Evolutionary conservation across 1,140 invertebrate species (phyloP), one percentile per base, ranked within the genome.

Genomic region (Bombus picipes): DNA sequence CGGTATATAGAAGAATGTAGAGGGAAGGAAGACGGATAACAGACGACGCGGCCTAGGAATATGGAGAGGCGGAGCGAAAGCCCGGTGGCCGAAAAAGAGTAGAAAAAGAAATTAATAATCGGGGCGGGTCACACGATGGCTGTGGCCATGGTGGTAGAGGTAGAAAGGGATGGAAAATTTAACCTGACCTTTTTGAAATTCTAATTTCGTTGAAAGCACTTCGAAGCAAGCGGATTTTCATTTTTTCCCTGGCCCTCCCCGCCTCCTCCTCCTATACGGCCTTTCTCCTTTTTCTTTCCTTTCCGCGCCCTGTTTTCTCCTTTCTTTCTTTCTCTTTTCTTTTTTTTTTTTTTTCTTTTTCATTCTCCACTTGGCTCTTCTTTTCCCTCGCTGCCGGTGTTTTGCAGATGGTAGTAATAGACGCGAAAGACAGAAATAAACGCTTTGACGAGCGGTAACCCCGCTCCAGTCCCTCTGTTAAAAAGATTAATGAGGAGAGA

Each of bases 401-500:
- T 78, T 78, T 32, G 59, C 75, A 65, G 41, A 41, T 32, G 28
- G 71, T n/a, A 41, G 75, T 41, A 39, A 57, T 53, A 78, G 75
- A 65, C 75, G 77, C 87, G 57, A 89, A 79, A 77, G 86, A 89
- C 87, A 72, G 84, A 89, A 89, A 89, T 89, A 89, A 89, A 89
- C 88, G 88, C 88, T 89, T 89, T 87, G 88, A 79, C 81, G 88
- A 72, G 85, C 57, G 65, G 37, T 75, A 79, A 74, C 62, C 43
- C 71, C 72, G 75, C 37, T 34, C 22, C 3, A 12, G 3, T 22
- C 37, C 34, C 37, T 13, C 41, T 25, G 43, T 76, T 89, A 89
- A 89, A 89, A 89, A 89, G 88, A 89, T 89, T 89, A 89, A 89
- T 89, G 88, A 89, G 80, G 78, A 73, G 85, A 86, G 88, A 89